phyloP scores from a whole-genome alignment of 2,888 invertebrate genomes.

The Gibbula magus region DNA sequence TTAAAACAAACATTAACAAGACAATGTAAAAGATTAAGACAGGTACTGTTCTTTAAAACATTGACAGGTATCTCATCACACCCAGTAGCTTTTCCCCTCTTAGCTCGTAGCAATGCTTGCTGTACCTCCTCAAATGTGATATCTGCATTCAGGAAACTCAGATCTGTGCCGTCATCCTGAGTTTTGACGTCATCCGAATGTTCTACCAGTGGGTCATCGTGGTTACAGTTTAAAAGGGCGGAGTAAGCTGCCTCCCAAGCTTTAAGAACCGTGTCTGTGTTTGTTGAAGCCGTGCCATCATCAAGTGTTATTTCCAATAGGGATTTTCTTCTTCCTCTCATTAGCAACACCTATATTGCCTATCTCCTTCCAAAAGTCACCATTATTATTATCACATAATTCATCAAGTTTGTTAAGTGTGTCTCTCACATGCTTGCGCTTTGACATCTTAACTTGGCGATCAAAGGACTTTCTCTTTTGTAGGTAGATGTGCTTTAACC shows the following conservation, averaged over 20 bases:
- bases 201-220: neutral
- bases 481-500: neutral
- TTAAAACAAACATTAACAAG: neutral
- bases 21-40: no score
- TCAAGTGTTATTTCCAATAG: neutral
- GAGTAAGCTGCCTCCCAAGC: neutral
- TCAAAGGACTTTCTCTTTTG: neutral
- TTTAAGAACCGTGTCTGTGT: neutral
- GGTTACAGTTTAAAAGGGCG: neutral
- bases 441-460: neutral
- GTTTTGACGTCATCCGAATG: neutral
- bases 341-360: neutral
- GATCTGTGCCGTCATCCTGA: no score
- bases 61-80: neutral
- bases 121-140: neutral
- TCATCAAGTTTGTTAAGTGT: neutral
- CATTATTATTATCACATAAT: neutral
- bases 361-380: neutral
- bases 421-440: neutral
- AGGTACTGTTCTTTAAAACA: neutral
- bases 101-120: neutral
- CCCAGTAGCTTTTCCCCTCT: neutral
- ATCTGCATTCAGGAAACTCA: neutral
- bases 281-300: neutral
- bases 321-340: neutral